Conservation (phyloP, 2,888 invertebrate genomes). For the Archips crataeganus region DNA sequence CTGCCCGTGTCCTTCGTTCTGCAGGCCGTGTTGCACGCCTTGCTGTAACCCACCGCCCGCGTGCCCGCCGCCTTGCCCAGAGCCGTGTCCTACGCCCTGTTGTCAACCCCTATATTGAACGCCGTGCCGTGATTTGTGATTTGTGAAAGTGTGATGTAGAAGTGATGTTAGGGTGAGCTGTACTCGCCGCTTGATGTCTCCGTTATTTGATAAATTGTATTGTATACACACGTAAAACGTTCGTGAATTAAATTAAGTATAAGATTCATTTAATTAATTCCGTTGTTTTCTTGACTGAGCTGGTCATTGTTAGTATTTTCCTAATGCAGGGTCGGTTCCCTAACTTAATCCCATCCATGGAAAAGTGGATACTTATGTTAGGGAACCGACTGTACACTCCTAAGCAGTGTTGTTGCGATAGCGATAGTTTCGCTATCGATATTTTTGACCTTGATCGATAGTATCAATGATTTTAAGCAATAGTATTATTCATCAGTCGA, state of each 20-base stretch:
- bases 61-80: constrained; percentile 65
- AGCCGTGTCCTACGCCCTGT: constrained; percentile 45
- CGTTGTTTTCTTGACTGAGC: neutral
- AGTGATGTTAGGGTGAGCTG: neutral
- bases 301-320: no score
- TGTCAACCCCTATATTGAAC: neutral
- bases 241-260: constrained; percentile 42
- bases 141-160: neutral
- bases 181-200: constrained; percentile 42
- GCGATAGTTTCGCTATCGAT: no score
- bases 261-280: constrained; percentile 47
- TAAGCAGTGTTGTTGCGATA: no score
- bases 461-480: no score
- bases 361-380: no score
- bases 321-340: no score
- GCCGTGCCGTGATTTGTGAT: no score
- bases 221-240: constrained; percentile 24
- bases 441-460: no score
- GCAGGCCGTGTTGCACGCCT: constrained; percentile 9
- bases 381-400: no score
- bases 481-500: no score
- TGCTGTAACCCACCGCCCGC: neutral
- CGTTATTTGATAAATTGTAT: constrained; percentile 9
- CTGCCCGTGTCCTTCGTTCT: constrained; percentile 39
- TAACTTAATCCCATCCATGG: no score